Conservation (phyloP, 1,140 invertebrate genomes). For the Drosophila bocki region DNA sequence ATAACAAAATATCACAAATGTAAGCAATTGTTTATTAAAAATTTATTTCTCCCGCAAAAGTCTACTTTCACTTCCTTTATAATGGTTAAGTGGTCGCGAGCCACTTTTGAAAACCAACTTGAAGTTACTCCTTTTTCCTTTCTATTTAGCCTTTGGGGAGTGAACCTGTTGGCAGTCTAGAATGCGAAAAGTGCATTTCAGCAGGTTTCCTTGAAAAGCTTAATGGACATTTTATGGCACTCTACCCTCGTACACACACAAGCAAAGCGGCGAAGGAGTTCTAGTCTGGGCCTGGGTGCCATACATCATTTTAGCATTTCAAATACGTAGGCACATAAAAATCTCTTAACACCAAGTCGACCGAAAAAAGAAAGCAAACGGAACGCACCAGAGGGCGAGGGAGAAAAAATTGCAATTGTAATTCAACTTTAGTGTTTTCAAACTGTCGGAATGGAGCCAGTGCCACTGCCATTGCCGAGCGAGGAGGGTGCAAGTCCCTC, state of each 20-base stretch:
- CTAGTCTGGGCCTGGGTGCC: constrained; percentile 26
- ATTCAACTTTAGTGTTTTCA: constrained; percentile 60
- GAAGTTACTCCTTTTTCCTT: constrained; percentile 7
- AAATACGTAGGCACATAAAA: constrained; percentile 71
- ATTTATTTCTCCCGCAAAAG: constrained; percentile 1
- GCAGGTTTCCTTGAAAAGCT: constrained; percentile 56
- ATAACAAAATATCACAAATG: background rate
- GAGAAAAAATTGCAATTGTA: constrained; percentile 54
- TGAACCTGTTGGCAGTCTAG: constrained; percentile 54
- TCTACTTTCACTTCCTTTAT: constrained; percentile 12
- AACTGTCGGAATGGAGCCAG: constrained; percentile 41
- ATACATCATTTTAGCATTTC: constrained; percentile 69
- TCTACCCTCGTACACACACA: constrained; percentile 14
- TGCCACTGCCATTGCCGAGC: constrained; percentile 1
- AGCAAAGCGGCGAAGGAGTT: constrained; percentile 17
- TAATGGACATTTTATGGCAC: constrained; percentile 69
- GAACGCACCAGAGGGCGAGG: constrained; percentile 22
- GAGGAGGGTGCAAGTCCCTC: constrained; percentile 17
- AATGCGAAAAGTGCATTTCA: constrained; percentile 64
- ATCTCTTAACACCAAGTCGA: constrained; percentile 60
- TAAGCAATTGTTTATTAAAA: constrained; percentile 4
- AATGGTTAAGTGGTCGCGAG: constrained; percentile 41
- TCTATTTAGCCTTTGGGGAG: constrained; percentile 21
- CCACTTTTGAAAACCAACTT: constrained; percentile 25
- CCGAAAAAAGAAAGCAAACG: constrained; percentile 36